Conservation (phyloP, 2,797 vertebrate genomes). For the Brachyalestes nurse region DNA sequence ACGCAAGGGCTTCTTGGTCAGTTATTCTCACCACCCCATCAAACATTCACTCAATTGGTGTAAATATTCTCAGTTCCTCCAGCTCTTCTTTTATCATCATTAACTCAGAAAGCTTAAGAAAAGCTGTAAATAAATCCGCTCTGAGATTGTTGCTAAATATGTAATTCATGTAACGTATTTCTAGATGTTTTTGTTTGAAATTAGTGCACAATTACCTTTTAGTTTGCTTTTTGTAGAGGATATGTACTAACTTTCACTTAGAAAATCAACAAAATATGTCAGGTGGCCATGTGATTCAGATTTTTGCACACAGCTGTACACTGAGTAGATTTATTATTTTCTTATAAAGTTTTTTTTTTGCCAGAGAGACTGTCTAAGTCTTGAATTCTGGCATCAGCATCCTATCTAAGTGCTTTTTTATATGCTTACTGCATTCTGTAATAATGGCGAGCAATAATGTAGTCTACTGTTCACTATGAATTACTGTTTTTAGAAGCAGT, state of each 20-base stretch:
- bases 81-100: conserved; percentile 10
- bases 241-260: too few relatives aligned
- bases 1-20: conserved; percentile 73
- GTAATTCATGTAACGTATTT: too few relatives aligned
- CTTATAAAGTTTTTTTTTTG: too few relatives aligned
- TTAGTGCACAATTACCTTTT: too few relatives aligned
- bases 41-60: conserved; percentile 67
- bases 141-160: too few relatives aligned
- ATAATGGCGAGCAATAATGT: not conserved
- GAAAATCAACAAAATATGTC: too few relatives aligned
- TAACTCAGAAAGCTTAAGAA: not conserved
- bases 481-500: not conserved
- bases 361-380: not conserved
- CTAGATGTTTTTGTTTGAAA: too few relatives aligned
- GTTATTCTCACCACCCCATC: conserved; percentile 70
- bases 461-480: not conserved
- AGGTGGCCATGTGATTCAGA: too few relatives aligned
- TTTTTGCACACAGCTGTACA: too few relatives aligned
- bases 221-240: too few relatives aligned
- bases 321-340: too few relatives aligned
- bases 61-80: not conserved
- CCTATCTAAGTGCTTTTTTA: not conserved
- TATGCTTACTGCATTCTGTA: not conserved
- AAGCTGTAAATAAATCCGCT: too few relatives aligned
- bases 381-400: not conserved